Evolutionary conservation across 2,888 invertebrate genomes (phyloP), one percentile per base, ranked within the genome.

Genomic region (Mesoligia furuncula): DNA sequence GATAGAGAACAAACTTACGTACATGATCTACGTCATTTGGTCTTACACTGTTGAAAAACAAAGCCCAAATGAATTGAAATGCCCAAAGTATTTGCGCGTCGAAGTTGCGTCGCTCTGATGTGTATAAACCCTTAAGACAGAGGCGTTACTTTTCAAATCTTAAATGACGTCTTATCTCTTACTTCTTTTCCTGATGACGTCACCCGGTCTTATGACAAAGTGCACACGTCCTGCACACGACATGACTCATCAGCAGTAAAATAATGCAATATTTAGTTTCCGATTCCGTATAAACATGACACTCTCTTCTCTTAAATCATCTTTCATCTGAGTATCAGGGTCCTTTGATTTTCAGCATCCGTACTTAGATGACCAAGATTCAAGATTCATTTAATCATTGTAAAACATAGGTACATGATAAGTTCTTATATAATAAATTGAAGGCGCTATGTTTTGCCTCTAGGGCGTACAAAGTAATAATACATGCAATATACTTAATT

Each of bases 201-300:
- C 81, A 80, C 24, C 45, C n/a, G 5, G 59, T 57, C n/a, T 65
- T 69, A 69, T 31, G 66, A 66, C 57, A 65, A 67, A 31, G 6
- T 72, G 64, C 85, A 75, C 36, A 73, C 45, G 62, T 45, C 64
- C 71, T 79, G 67, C 78, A 71, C 42, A 15, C 7, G n/a, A 45
- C 39, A 64, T 80, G 76, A 81, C 70, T 71, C 77, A 77, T 61
- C 42, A 64, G 31, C 62, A 66, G 11, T 39, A 39, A 64, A 65
- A 51, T 20, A 51, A 42, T 80, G 27, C 64, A 72, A 79, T 61
- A 68, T 48, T 42, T 42, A 57, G 48, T 42, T 75, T 70, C 62
- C 51, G 57, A 61, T 84, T 83, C 59, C 59, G 17, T 65, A 36
- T 31, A 69, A 69, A 64, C 73, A 80, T 80, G 85, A 80, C 71